phyloP scores from a whole-genome alignment of 2,888 invertebrate genomes.

The Nomada fabriciana region DNA sequence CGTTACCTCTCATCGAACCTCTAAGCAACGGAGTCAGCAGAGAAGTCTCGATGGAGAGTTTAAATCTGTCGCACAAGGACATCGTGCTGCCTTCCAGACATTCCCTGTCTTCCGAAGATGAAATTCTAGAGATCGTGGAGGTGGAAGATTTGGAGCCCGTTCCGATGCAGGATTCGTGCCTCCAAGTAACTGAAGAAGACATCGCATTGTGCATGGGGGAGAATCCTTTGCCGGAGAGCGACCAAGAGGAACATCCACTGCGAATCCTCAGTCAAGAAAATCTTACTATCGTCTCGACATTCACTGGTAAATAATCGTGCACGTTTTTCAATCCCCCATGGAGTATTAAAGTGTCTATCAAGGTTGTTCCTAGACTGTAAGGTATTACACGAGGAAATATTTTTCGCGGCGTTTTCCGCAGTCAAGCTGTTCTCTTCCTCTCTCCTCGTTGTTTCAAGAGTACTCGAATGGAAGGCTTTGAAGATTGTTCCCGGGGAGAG shows the following conservation, averaged over 20 bases:
- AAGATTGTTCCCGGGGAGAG: conserved; percentile 45
- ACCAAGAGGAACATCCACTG: conserved; percentile 93
- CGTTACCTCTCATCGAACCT: conserved; percentile 91
- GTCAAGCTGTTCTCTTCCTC: neutral
- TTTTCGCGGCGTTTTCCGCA: conserved; percentile 31
- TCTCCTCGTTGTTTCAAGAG: neutral
- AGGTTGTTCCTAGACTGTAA: neutral
- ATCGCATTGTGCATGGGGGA: conserved; percentile 94
- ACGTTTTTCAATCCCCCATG: neutral
- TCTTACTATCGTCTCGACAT: conserved; percentile 95
- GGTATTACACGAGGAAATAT: conserved; percentile 12
- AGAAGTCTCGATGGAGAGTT: conserved; percentile 93
- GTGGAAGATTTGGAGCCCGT: conserved; percentile 93
- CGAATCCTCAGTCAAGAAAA: conserved; percentile 96
- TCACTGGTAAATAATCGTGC: conserved; percentile 87
- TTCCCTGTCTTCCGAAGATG: conserved; percentile 88
- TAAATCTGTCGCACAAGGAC: conserved; percentile 91
- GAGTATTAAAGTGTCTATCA: too few species aligned
- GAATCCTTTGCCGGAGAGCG: conserved; percentile 90
- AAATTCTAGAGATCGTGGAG: conserved; percentile 92
- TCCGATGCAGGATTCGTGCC: conserved; percentile 93
- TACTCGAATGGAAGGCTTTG: conserved; percentile 45
- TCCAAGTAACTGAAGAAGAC: conserved; percentile 97
- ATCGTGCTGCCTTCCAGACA: conserved; percentile 87
- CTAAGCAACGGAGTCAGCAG: conserved; percentile 88